phyloP scores from a whole-genome alignment of 2,888 invertebrate genomes.

The Criorhina ranunculi region DNA sequence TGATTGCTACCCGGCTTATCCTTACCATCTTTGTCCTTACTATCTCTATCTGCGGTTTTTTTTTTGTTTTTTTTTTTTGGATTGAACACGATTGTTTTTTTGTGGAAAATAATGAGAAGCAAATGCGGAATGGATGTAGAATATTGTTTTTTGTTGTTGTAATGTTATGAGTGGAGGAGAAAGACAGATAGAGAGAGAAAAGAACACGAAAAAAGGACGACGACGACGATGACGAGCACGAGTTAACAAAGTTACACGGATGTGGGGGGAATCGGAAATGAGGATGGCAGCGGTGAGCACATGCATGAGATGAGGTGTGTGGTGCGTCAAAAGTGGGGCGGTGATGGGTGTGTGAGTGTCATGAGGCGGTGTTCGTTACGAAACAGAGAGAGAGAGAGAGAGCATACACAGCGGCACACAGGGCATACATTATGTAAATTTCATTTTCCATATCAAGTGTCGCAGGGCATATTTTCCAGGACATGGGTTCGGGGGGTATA shows the following conservation, averaged over 20 bases:
- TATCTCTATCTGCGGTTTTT: slow-evolving; percentile 89
- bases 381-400: slow-evolving; percentile 29
- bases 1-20: slow-evolving; percentile 90
- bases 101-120: slow-evolving; percentile 60
- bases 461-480: slow-evolving; percentile 40
- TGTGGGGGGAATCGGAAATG: slow-evolving; percentile 57
- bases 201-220: slow-evolving; percentile 28
- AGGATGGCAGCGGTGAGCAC: slow-evolving; percentile 12
- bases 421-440: slow-evolving; percentile 54
- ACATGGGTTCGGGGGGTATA: slow-evolving; percentile 47
- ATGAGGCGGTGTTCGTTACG: slow-evolving; percentile 8
- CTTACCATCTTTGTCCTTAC: slow-evolving; percentile 91
- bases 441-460: slow-evolving; percentile 50
- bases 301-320: slow-evolving; percentile 51
- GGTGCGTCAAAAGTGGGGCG: slow-evolving; percentile 31
- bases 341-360: background rate
- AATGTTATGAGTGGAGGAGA: slow-evolving; percentile 44
- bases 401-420: background rate
- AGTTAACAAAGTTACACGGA: slow-evolving; percentile 51
- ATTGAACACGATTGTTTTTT: slow-evolving; percentile 36
- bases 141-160: slow-evolving; percentile 54
- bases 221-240: slow-evolving; percentile 52
- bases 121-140: slow-evolving; percentile 66
- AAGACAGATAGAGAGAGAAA: slow-evolving; percentile 57
- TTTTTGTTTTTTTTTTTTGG: slow-evolving; percentile 59